Percentiles rank a stretch among this genome's conserved stretches.
These are phyloP conservation scores for Tamandua tetradactyla DNA, from an alignment of 2,797 vertebrate species.

Conservation along the genomic window DNA sequence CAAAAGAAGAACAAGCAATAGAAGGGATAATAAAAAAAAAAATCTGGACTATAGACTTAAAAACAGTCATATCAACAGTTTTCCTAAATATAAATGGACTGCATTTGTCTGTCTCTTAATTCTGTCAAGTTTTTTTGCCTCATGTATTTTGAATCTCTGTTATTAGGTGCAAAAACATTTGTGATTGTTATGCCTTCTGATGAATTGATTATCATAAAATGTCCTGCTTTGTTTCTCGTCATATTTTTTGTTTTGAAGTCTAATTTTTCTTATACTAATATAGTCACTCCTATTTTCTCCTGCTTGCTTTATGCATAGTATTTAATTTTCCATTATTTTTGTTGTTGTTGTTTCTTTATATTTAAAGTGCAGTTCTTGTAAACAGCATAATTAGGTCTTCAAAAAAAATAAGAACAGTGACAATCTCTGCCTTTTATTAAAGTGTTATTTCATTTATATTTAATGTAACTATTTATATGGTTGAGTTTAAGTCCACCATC, in stretches of 20 bases:
- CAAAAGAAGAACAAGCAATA: background rate
- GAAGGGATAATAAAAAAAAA: background rate
- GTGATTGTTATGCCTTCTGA: background rate
- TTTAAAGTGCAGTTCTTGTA: background rate
- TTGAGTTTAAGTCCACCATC: background rate
- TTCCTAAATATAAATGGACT: background rate
- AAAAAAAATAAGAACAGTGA: background rate
- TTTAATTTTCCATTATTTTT: slow-evolving; percentile 7
- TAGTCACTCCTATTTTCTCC: background rate
- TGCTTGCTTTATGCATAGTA: background rate
- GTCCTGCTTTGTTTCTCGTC: background rate
- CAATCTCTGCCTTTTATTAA: background rate
- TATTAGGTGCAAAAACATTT: background rate
- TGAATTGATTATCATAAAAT: background rate
- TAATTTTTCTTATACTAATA: background rate
- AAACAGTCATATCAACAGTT: background rate
- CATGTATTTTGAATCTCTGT: background rate
- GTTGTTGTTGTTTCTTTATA: background rate
- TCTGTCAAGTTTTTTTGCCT: background rate
- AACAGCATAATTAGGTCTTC: background rate
- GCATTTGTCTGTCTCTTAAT: slow-evolving; percentile 6
- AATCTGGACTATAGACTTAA: background rate
- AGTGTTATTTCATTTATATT: slow-evolving; percentile 4
- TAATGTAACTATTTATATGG: background rate
- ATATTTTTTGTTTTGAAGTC: background rate